Percentiles rank a stretch among this genome's conserved stretches.
Evolutionary conservation across 2,888 invertebrate genomes (phyloP).

Genomic region (Spodoptera littoralis): DNA sequence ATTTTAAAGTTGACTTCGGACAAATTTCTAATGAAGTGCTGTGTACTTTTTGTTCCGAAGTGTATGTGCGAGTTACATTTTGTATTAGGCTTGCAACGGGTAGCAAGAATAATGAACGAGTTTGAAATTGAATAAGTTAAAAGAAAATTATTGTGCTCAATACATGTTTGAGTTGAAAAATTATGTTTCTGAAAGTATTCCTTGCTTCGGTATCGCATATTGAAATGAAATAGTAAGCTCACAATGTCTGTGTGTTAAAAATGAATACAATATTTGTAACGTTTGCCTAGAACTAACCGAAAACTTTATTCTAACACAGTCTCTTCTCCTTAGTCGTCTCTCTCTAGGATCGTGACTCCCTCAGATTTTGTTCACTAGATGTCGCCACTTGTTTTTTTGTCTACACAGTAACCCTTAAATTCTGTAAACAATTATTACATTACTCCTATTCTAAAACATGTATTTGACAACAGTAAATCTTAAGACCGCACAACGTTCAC

Average conservation of each 20-base stretch:
- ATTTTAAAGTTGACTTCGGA: conserved; percentile 69
- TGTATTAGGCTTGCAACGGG: conserved; percentile 15
- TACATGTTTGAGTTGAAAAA: conserved; percentile 1
- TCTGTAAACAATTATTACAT: too few relatives aligned
- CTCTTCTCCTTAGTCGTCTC: too few relatives aligned
- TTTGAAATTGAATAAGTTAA: conserved; percentile 23
- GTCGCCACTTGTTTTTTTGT: too few relatives aligned
- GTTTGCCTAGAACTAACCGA: too few relatives aligned
- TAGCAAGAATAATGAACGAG: conserved; percentile 3
- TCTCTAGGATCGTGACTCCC: too few relatives aligned
- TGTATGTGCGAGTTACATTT: conserved; percentile 39
- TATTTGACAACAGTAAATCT: background rate
- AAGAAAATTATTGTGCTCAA: background rate
- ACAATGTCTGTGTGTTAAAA: too few relatives aligned
- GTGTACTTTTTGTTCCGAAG: conserved; percentile 43
- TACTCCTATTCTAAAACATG: background rate
- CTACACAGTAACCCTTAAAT: too few relatives aligned
- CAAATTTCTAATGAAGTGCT: conserved; percentile 69
- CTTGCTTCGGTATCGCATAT: too few relatives aligned
- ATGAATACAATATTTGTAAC: too few relatives aligned
- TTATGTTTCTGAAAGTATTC: background rate
- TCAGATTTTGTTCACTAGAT: too few relatives aligned
- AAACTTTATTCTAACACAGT: too few relatives aligned
- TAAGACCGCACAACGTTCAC: background rate
- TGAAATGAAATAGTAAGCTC: too few relatives aligned